A percentile compares a stretch with the other conserved stretches of the same genome.
These are phyloP conservation scores for Pyrgus malvae DNA, from an alignment of 2,888 invertebrate species.

Conservation along the genomic window DNA sequence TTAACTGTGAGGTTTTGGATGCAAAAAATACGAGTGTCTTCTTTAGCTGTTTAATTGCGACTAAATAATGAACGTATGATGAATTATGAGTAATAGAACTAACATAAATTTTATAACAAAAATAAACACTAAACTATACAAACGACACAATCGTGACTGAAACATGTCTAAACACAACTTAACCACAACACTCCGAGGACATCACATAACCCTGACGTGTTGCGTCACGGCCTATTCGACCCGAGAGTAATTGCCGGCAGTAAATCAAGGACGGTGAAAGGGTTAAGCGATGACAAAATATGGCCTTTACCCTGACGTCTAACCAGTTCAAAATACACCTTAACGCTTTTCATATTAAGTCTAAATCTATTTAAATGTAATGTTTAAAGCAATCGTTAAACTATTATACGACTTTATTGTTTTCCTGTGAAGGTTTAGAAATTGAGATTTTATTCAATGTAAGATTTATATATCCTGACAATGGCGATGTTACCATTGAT, in stretches of 20 bases:
- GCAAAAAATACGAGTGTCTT: too few relatives aligned
- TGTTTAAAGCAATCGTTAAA: not conserved
- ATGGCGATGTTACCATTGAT: not conserved
- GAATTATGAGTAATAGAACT: too few relatives aligned
- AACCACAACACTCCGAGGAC: not conserved
- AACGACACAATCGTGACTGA: conserved; percentile 17
- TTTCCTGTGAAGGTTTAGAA: not conserved
- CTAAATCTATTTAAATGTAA: not conserved
- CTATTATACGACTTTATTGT: not conserved
- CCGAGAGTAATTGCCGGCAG: conserved; percentile 55
- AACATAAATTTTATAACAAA: not conserved
- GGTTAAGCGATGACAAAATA: conserved; percentile 62
- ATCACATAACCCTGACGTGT: conserved; percentile 22
- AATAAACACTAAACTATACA: not conserved
- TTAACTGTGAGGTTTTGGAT: too few relatives aligned
- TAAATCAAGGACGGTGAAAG: conserved; percentile 74
- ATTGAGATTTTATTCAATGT: conserved; percentile 2
- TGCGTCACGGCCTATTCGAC: conserved; percentile 32
- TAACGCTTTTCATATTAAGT: not conserved
- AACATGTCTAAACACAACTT: conserved; percentile 18
- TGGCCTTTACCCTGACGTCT: conserved; percentile 50
- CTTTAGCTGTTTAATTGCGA: too few relatives aligned
- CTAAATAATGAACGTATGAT: too few relatives aligned
- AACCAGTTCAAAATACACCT: not conserved
- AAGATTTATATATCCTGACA: conserved; percentile 14